Evolutionary conservation across 2,888 invertebrate species (phyloP), one percentile per base, ranked within the genome.

Genomic region (Brachyptera putata): DNA sequence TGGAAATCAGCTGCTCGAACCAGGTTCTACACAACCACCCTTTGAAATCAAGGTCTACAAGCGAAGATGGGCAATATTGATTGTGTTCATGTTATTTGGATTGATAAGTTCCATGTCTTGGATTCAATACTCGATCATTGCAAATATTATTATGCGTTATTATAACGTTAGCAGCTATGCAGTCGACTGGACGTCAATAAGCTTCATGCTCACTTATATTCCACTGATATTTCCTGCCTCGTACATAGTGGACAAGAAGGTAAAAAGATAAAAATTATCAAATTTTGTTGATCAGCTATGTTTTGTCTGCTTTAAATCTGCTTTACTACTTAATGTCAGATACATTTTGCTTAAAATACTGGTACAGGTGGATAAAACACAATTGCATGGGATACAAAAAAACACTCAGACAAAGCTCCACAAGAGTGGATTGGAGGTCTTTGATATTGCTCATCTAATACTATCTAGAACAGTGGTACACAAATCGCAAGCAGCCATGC

Each of bases 121-220:
- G 81, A 80, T 81, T 37, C 76, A 80, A 67, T 74, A 80, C 63
- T 75, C 78, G 62, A 80, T 80, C 64, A 78, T 80, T 56, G 72
- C 73, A 14, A 74, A 77, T 64, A 25, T 59, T 2, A 62, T 68
- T 13, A 60, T 59, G 9, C 50, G 66, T n/a, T 69, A 70, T 63
- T 72, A 71, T 61, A 66, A 64, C 1, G 70, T 73, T 4, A 50
- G 62, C 14, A 63, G 66, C 30, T 57, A 68, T 14, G 71, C 75
- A 30, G 76, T 84, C 37, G 79, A 83, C 68, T 81, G 81, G 81
- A 75, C 81, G 11, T 80, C 81, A 22, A 80, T 84, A 77, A 74
- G 82, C 61, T 84, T 80, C 71, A 84, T 84, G 83, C 69, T 79
- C 46, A 73, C 74, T n/a, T 84, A 84, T 70, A 80, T 83, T 62